Evolutionary conservation across 2,797 vertebrate genomes (phyloP), one percentile per base, ranked within the genome.

Genomic region (Adrianichthys oophorus): DNA sequence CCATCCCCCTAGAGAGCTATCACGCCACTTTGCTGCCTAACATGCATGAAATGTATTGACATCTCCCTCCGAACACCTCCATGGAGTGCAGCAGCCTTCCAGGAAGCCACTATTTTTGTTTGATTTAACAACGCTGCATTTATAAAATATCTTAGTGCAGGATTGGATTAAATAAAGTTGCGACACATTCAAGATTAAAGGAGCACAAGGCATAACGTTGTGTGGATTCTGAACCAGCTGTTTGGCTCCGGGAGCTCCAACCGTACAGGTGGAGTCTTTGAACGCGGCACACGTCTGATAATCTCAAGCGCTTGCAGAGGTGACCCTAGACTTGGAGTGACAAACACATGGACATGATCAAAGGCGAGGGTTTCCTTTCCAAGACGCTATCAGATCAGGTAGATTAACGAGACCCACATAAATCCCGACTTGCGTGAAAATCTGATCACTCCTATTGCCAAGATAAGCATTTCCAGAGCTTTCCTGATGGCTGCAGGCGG

Each of bases 31-130:
- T 73, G 76, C 79, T 83, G 82, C 83, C 85, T 86, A 91, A 93
- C 85, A 77, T 85, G 86, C 74, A 64, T 89, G 85, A 91, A 91
- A 90, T 88, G 90, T 90, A 92, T 91, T 88, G 90, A 92, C 90
- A 90, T 32, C 56, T 45, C n/a, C 41, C 65, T 77, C 79, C 63
- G 51, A 63, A 80, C 76, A 58, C 54, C 18, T 70, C 23, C 17
- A 17, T 26, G 73, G 72, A 70, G 49, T 62, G 56, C 76, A 64
- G 62, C 61, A 68, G 59, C 52, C 66, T 74, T 75, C 52, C 78
- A 80, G 82, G 78, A 79, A 12, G 32, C 32, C 32, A 10, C 8
- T 32, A 32, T 32, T 32, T 32, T 32, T 32, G 50, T 62, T 70
- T 65, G 43, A 69, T 77, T 76, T 17, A 23, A 71, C 57, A 62